Conservation (phyloP, 2,888 invertebrate species). For the Torymus tubicola region DNA sequence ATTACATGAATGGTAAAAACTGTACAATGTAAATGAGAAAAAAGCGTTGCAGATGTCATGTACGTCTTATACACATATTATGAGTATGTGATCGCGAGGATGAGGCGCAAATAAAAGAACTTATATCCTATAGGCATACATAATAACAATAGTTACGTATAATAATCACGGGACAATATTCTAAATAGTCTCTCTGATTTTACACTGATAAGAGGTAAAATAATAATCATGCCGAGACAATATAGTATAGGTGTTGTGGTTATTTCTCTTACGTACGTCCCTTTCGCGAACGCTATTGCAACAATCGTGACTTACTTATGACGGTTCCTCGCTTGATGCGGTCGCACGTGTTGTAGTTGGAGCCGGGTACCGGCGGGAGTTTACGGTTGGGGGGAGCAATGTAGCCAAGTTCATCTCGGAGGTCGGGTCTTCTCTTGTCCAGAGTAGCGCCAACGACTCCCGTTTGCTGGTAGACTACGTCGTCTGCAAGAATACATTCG, state of each 20-base stretch:
- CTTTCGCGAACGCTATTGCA: constrained; percentile 7
- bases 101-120: neutral
- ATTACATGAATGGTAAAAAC: constrained; percentile 11
- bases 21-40: constrained; percentile 6
- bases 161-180: neutral
- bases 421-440: constrained; percentile 89
- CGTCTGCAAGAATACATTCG: constrained; percentile 80
- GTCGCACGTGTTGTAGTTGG: constrained; percentile 95
- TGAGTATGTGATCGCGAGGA: constrained; percentile 1
- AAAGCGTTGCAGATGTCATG: constrained; percentile 8
- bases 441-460: constrained; percentile 85
- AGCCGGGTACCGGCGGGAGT: constrained; percentile 93
- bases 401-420: constrained; percentile 93
- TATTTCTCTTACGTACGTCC: constrained; percentile 36
- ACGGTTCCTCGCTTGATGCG: constrained; percentile 95
- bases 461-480: constrained; percentile 93
- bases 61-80: neutral
- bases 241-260: neutral
- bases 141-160: neutral
- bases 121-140: neutral
- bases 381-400: constrained; percentile 95
- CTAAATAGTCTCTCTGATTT: constrained; percentile 1
- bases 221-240: constrained; percentile 51
- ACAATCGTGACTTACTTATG: constrained; percentile 83
- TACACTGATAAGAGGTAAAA: constrained; percentile 21